phyloP scores from a whole-genome alignment of 2,113 vertebrate species.

The Craseonycteris thonglongyai region DNA sequence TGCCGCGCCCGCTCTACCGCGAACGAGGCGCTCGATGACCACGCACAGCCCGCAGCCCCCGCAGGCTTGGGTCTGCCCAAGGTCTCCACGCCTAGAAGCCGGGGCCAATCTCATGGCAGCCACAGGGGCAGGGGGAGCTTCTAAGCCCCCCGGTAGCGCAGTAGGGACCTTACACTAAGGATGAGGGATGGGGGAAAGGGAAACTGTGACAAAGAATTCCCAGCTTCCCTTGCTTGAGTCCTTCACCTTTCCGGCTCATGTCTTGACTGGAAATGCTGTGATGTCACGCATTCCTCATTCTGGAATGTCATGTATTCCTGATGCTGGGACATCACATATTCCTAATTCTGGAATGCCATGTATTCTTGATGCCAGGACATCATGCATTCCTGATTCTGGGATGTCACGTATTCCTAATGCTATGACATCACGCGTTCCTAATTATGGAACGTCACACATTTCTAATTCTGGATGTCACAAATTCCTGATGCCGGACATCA shows the following conservation, averaged over 20 bases:
- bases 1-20: fast-evolving
- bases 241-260: fast-evolving
- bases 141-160: too few species aligned
- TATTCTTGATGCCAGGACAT: fast-evolving
- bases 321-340: fast-evolving
- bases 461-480: fast-evolving
- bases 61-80: not conserved
- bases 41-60: fast-evolving
- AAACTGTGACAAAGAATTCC: not conserved
- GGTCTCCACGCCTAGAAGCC: fast-evolving
- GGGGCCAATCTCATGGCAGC: fast-evolving
- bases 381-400: fast-evolving
- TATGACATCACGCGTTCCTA: fast-evolving
- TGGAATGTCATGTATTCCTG: too few species aligned
- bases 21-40: fast-evolving
- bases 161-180: fast-evolving
- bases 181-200: fast-evolving
- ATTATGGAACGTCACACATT: fast-evolving
- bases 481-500: fast-evolving
- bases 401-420: fast-evolving
- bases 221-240: fast-evolving
- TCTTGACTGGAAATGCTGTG: fast-evolving
- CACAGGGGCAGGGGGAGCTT: not conserved
- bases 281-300: too few species aligned
- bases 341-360: too few species aligned